These are phyloP conservation scores for Onthophagus taurus DNA, from an alignment of 1,140 invertebrate species.

Conservation along the genomic window DNA sequence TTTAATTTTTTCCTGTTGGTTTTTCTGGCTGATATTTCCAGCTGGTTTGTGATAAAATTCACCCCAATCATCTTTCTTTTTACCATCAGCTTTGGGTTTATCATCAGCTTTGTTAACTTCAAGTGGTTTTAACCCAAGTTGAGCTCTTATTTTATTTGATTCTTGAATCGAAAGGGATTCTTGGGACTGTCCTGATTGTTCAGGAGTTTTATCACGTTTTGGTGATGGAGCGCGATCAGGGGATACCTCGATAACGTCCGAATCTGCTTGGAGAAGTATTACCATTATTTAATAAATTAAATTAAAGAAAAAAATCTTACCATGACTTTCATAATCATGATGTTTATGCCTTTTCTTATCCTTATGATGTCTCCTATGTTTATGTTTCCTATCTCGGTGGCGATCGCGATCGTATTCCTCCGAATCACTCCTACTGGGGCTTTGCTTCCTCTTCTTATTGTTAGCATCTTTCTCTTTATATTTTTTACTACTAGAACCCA, in stretches of 20 bases:
- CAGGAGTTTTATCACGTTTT: constrained; percentile 36
- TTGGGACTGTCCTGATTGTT: constrained; percentile 33
- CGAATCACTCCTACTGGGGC: constrained; percentile 34
- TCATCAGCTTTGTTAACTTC: constrained; percentile 47
- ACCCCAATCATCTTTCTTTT: constrained; percentile 66
- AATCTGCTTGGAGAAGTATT: constrained; percentile 23
- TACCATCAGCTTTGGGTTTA: constrained; percentile 40
- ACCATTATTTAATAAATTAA: constrained; percentile 15
- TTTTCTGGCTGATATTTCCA: constrained; percentile 66
- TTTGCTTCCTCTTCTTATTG: constrained; percentile 43
- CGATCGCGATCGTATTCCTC: constrained; percentile 39
- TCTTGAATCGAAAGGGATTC: constrained; percentile 76
- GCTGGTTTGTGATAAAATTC: constrained; percentile 92
- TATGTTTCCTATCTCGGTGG: constrained; percentile 46
- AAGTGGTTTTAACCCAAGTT: constrained; percentile 88
- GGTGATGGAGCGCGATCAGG: constrained; percentile 17
- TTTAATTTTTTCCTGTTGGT: constrained; percentile 69
- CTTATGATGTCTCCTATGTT: constrained; percentile 50
- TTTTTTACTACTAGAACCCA: constrained; percentile 50
- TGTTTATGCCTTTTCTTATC: constrained; percentile 43
- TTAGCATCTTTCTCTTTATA: constrained; percentile 41
- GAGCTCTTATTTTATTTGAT: constrained; percentile 84
- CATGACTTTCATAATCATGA: constrained; percentile 46
- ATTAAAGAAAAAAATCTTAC: constrained; percentile 35
- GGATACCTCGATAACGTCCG: constrained; percentile 34